Conservation (phyloP, 2,113 vertebrate genomes). For the Sula dactylatra region DNA sequence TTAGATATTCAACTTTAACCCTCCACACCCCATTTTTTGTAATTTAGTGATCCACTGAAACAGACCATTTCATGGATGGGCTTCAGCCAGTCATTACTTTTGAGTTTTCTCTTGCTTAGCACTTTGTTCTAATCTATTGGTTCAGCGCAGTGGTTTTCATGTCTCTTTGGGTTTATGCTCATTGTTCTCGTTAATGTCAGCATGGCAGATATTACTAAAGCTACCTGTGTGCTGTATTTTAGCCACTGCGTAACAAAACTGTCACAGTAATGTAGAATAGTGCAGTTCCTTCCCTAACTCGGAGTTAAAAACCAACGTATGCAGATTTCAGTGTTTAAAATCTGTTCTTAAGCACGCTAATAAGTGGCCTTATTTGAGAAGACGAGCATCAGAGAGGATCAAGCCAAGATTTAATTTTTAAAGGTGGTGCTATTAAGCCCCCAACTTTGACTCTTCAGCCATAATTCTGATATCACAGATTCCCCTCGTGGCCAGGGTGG, state of each 20-base stretch:
- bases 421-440: accelerated
- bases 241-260: not conserved
- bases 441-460: accelerated
- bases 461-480: accelerated
- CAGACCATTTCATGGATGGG: not conserved
- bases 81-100: not conserved
- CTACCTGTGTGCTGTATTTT: not conserved
- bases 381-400: not conserved
- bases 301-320: not conserved
- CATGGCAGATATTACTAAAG: not conserved
- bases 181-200: not conserved
- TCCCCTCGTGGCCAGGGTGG: accelerated
- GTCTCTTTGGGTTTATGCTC: not conserved
- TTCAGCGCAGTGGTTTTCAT: not conserved
- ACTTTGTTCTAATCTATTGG: not conserved
- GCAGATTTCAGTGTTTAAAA: not conserved
- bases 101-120: not conserved
- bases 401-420: not conserved
- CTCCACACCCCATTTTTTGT: not conserved
- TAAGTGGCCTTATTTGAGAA: not conserved
- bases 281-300: no score
- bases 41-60: not conserved
- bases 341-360: not conserved
- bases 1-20: not conserved
- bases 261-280: accelerated